A percentile compares a stretch with the other conserved stretches of the same genome.
phyloP scores from a whole-genome alignment of 2,888 invertebrate genomes.

The Leptopilina drosophilae region DNA sequence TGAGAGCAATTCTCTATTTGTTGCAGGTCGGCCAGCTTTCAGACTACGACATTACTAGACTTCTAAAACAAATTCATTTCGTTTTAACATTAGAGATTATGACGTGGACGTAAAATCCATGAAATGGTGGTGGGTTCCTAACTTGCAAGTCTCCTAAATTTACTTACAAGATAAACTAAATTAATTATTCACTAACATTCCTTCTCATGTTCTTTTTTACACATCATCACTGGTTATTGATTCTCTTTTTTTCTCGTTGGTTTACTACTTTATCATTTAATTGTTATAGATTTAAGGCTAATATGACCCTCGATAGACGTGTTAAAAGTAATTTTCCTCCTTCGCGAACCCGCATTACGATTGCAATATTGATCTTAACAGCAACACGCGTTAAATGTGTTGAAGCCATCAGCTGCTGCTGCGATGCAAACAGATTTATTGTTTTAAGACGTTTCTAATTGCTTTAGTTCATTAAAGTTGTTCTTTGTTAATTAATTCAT shows the following conservation, averaged over 20 bases:
- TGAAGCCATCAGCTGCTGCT: conserved; percentile 31
- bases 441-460: neutral
- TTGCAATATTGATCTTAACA: conserved; percentile 9
- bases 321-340: neutral
- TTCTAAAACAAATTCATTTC: conserved; percentile 71
- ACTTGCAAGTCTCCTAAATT: conserved; percentile 58
- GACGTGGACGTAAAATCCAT: conserved; percentile 52
- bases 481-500: neutral
- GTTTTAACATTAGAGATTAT: conserved; percentile 67
- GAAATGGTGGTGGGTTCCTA: conserved; percentile 71
- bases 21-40: conserved; percentile 78
- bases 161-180: conserved; percentile 55
- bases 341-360: neutral
- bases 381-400: conserved; percentile 15
- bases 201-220: conserved; percentile 44
- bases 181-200: conserved; percentile 3
- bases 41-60: conserved; percentile 78
- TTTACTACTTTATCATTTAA: conserved; percentile 46
- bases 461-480: conserved; percentile 20
- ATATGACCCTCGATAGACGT: neutral
- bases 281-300: neutral
- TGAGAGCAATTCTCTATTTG: conserved; percentile 76
- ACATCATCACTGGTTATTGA: conserved; percentile 44
- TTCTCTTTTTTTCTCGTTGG: conserved; percentile 15
- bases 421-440: conserved; percentile 11